Conservation (phyloP, 2,888 invertebrate genomes). For the Ormyrus nitidulus region DNA sequence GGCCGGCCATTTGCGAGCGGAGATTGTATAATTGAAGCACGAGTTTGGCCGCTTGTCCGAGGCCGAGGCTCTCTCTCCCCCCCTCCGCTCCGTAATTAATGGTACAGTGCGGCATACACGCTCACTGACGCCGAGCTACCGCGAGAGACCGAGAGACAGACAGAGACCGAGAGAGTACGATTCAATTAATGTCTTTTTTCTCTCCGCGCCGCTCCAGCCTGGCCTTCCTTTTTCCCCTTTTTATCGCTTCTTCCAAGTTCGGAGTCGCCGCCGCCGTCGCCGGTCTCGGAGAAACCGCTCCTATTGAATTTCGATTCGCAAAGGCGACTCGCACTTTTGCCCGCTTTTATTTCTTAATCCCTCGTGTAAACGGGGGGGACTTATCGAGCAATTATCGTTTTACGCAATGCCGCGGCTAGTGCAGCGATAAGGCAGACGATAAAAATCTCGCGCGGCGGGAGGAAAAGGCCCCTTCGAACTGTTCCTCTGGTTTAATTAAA, state of each 20-base stretch:
- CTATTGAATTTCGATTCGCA: neutral
- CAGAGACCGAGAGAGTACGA: conserved; percentile 15
- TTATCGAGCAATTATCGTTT: too few species aligned
- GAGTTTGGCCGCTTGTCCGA: conserved; percentile 7
- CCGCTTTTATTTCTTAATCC: too few species aligned
- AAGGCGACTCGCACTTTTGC: too few species aligned
- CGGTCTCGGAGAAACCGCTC: neutral
- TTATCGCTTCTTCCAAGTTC: conserved; percentile 2
- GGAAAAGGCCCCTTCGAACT: too few species aligned
- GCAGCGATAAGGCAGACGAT: too few species aligned
- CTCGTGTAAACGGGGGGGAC: too few species aligned
- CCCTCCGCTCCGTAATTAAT: conserved; percentile 36
- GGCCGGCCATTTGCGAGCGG: neutral
- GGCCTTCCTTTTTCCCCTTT: neutral
- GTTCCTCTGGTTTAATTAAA: conserved; percentile 9
- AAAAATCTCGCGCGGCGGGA: too few species aligned
- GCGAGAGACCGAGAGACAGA: too few species aligned
- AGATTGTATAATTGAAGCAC: conserved; percentile 40
- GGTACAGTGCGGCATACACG: conserved; percentile 43
- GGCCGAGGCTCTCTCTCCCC: neutral
- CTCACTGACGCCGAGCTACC: neutral
- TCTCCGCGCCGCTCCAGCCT: neutral
- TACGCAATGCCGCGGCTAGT: too few species aligned
- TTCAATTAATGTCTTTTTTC: conserved; percentile 42
- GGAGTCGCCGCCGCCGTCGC: too few species aligned